Evolutionary conservation across 2,888 invertebrate genomes (phyloP).

Genomic region (Digitonthophagus gazella): DNA sequence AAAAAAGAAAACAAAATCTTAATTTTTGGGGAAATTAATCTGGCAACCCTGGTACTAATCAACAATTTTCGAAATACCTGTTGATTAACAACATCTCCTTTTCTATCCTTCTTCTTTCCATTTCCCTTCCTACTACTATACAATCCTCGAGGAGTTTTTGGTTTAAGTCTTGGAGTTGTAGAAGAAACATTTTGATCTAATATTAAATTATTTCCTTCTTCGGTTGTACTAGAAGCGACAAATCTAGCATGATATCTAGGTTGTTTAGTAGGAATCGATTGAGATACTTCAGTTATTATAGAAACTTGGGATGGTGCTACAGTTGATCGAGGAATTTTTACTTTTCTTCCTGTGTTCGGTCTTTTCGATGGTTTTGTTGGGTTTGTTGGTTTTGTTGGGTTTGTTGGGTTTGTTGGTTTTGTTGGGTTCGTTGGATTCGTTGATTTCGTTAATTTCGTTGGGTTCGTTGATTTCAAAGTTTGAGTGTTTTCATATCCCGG

Average conservation of each 20-base stretch:
- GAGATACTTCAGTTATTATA: constrained; percentile 33
- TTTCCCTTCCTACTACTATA: constrained; percentile 40
- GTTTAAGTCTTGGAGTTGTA: constrained; percentile 24
- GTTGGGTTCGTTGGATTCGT: too few relatives aligned
- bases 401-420: too few relatives aligned
- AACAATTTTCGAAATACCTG: constrained; percentile 20
- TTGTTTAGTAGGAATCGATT: constrained; percentile 33
- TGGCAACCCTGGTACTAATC: neutral
- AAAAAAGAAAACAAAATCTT: too few relatives aligned
- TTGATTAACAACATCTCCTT: constrained; percentile 19
- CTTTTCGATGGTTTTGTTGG: too few relatives aligned
- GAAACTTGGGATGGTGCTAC: constrained; percentile 23
- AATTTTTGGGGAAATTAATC: too few relatives aligned
- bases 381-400: constrained; percentile 10
- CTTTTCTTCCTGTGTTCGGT: constrained; percentile 22
- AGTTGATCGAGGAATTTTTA: constrained; percentile 23
- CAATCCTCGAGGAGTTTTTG: constrained; percentile 38
- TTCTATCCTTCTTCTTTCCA: constrained; percentile 27
- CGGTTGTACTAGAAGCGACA: constrained; percentile 27
- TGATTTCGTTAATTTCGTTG: too few relatives aligned
- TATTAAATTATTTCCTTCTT: constrained; percentile 4
- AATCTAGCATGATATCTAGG: constrained; percentile 45
- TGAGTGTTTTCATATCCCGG: constrained; percentile 25
- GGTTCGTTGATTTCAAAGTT: constrained; percentile 13
- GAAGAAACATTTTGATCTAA: constrained; percentile 21